Percentiles rank a stretch among this genome's conserved stretches.
phyloP scores from a whole-genome alignment of 2,113 vertebrate genomes.

The Macroglossus sobrinus region DNA sequence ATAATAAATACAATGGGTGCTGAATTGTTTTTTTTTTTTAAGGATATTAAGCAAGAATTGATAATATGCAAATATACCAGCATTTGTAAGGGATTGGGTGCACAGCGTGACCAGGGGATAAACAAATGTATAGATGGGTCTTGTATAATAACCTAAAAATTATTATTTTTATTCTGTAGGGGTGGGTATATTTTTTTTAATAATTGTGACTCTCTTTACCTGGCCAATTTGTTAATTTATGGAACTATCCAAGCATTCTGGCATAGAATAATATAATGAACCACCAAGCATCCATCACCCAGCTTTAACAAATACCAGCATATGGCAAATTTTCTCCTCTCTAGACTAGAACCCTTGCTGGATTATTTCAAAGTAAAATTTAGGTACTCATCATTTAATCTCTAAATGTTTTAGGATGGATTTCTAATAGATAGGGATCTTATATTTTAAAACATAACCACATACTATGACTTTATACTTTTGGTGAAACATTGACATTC shows the following conservation, averaged over 20 bases:
- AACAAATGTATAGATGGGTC: too few relatives aligned
- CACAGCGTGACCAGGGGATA: background rate
- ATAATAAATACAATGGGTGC: background rate
- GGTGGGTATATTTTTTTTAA: background rate
- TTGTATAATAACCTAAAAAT: background rate
- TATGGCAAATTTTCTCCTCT: background rate
- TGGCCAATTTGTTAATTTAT: background rate
- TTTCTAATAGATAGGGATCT: background rate
- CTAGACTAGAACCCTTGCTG: background rate
- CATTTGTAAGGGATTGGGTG: background rate
- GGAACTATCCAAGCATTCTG: background rate
- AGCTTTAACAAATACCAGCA: background rate
- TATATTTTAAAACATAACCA: background rate
- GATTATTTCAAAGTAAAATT: constrained; percentile 5
- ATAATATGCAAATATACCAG: background rate
- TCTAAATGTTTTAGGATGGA: background rate
- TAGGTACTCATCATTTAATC: background rate
- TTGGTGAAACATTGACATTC: background rate
- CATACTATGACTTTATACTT: background rate
- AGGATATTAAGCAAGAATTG: background rate
- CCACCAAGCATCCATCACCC: background rate
- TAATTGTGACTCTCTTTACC: background rate
- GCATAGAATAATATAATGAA: background rate
- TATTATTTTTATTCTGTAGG: background rate
- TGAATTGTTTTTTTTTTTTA: background rate